These are phyloP conservation scores for Hipposideros larvatus DNA, from an alignment of 2,797 vertebrate genomes.

Conservation along the genomic window DNA sequence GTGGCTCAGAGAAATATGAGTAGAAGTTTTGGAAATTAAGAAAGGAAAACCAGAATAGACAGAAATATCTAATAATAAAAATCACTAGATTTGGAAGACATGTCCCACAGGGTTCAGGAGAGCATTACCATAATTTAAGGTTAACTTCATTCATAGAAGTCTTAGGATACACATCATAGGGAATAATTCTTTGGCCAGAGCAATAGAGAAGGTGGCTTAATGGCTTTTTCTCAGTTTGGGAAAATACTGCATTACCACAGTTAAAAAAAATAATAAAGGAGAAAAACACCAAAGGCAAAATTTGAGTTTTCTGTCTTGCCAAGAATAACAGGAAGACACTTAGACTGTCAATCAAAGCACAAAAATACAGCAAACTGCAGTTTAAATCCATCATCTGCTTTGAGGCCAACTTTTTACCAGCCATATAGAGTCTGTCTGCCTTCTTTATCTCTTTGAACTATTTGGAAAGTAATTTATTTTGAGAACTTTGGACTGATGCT, in stretches of 20 bases:
- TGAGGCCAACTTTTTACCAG: slow-evolving; percentile 37
- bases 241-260: slow-evolving; percentile 51
- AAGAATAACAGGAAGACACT: slow-evolving; percentile 59
- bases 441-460: slow-evolving; percentile 51
- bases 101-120: neutral
- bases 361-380: slow-evolving; percentile 42
- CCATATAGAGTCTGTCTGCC: neutral
- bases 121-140: neutral
- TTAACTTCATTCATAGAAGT: neutral
- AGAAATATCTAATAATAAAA: slow-evolving; percentile 40
- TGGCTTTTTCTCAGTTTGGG: slow-evolving; percentile 52
- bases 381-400: slow-evolving; percentile 41
- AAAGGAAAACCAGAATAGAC: neutral
- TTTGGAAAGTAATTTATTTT: slow-evolving; percentile 61
- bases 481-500: neutral
- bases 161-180: neutral
- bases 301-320: slow-evolving; percentile 45
- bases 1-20: neutral
- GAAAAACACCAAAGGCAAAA: slow-evolving; percentile 49
- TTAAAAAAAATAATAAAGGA: slow-evolving; percentile 8
- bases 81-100: neutral
- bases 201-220: slow-evolving; percentile 37
- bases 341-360: slow-evolving; percentile 49
- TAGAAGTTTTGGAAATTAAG: slow-evolving; percentile 42
- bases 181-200: slow-evolving; percentile 10